Base-by-base conservation (phyloP, 2,113 vertebrate genomes). In the Vulpes vulpes region DNA sequence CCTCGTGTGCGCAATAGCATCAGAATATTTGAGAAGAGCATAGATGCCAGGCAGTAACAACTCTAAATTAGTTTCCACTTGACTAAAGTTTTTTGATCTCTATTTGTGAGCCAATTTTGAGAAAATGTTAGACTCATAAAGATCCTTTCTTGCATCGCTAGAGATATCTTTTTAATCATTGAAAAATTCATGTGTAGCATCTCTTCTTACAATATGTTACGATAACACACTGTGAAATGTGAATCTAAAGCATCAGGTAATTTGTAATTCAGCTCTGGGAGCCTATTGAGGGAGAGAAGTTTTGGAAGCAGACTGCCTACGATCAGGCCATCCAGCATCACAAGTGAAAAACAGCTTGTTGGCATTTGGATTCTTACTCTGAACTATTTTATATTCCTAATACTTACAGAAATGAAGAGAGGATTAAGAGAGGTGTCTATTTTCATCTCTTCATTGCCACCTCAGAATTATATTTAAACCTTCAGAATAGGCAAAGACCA, bases 141-240 rank as follows among this genome's bases (percentile, higher is more conserved):
- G 51, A 89, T 95, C 17, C 8, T 91, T 91, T 87, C 19, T 95
- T 94, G 88, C 20, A 79, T 94, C 88, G 49, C 90, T 93, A 89
- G 85, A 94, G 17, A 71, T 84, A 93, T 59, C 65, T 81, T 94
- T 96, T 96, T 93, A 91, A 91, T 97, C 96, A 91, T 96, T 96
- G 94, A 90, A 97, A 97, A 95, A 81, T 84, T 76, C 96, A 94
- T 57, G n/a, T 94, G 76, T 88, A 85, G 35, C 49, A 16, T 91
- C 81, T 85, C 57, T 73, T 93, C 64, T 92, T 79, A 73, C 23
- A 96, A 53, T 95, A 84, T 65, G 57, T 89, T 93, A 91, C 0
- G 0, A 73, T 65, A 88, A 60, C 95, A 93, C 9, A 92, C 92
- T 94, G 85, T 94, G 55, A 94, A 87, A 57, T 95, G 86, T 91